phyloP scores from a whole-genome alignment of 2,888 invertebrate species.

The Lissonota sp. region DNA sequence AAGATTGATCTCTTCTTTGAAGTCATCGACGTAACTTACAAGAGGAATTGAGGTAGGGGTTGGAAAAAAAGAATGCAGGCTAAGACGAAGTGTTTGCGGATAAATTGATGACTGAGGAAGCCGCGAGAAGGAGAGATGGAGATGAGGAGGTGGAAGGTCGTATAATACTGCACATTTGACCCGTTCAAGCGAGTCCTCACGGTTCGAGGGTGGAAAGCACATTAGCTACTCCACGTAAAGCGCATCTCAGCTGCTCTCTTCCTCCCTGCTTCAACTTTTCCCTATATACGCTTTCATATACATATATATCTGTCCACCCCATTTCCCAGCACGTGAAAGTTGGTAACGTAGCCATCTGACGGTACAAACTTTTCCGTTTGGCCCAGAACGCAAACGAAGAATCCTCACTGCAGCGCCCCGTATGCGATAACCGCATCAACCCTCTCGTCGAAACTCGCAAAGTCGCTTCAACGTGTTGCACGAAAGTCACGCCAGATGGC shows the following conservation, averaged over 20 bases:
- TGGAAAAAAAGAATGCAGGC: background rate
- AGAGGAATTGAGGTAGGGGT: no score
- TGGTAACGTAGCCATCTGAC: constrained; percentile 68
- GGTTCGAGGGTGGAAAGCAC: constrained; percentile 51
- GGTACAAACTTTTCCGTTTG: constrained; percentile 56
- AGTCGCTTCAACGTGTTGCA: constrained; percentile 22
- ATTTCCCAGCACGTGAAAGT: constrained; percentile 36
- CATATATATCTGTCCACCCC: background rate
- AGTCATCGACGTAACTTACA: no score
- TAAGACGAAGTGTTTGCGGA: background rate
- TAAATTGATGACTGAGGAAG: constrained; percentile 12
- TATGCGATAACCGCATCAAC: constrained; percentile 43
- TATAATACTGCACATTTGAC: constrained; percentile 46
- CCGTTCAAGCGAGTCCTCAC: constrained; percentile 52
- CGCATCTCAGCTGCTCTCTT: constrained; percentile 24
- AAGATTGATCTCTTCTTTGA: no score
- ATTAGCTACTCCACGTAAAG: constrained; percentile 60
- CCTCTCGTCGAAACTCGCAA: constrained; percentile 35
- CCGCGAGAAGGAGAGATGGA: constrained; percentile 16
- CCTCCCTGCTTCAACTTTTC: constrained; percentile 6
- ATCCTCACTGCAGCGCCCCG: constrained; percentile 19
- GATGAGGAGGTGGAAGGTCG: constrained; percentile 41
- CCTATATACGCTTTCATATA: background rate
- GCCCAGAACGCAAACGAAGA: constrained; percentile 43
- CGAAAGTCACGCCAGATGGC: constrained; percentile 62